A percentile compares a stretch with the other conserved stretches of the same genome.
Evolutionary conservation across 1,140 invertebrate genomes (phyloP).

Genomic region (Eumeta japonica): DNA sequence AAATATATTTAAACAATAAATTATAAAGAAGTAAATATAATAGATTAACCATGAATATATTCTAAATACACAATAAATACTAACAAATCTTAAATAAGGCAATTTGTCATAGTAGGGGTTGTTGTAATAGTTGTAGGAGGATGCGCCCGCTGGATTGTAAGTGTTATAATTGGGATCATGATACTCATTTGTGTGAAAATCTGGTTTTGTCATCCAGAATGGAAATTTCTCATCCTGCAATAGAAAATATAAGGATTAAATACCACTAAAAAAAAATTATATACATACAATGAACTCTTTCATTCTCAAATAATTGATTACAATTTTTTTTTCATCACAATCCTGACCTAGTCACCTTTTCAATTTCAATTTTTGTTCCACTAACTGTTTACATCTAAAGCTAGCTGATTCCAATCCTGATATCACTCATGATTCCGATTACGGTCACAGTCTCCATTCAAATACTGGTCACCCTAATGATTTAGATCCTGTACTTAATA

Average conservation of each 20-base stretch:
- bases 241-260: conserved; percentile 12
- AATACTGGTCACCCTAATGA: too few species aligned
- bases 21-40: conserved; percentile 5
- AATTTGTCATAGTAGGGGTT: conserved; percentile 50
- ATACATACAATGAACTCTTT: too few species aligned
- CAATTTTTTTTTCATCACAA: too few species aligned
- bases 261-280: too few species aligned
- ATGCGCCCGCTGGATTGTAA: conserved; percentile 20
- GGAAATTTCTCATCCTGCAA: conserved; percentile 71
- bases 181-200: conserved; percentile 35
- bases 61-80: conserved; percentile 25
- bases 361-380: too few species aligned
- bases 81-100: conserved; percentile 70
- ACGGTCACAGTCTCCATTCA: too few species aligned
- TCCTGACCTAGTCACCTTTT: too few species aligned
- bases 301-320: too few species aligned
- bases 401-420: too few species aligned
- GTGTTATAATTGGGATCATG: conserved; percentile 26
- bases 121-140: conserved; percentile 29
- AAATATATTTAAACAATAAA: conserved; percentile 2
- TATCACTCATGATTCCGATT: too few species aligned
- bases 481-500: too few species aligned
- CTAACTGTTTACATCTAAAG: too few species aligned
- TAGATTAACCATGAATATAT: not conserved
- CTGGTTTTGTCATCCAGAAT: conserved; percentile 69